phyloP scores from a whole-genome alignment of 2,888 invertebrate species.

The Pammene aurita region DNA sequence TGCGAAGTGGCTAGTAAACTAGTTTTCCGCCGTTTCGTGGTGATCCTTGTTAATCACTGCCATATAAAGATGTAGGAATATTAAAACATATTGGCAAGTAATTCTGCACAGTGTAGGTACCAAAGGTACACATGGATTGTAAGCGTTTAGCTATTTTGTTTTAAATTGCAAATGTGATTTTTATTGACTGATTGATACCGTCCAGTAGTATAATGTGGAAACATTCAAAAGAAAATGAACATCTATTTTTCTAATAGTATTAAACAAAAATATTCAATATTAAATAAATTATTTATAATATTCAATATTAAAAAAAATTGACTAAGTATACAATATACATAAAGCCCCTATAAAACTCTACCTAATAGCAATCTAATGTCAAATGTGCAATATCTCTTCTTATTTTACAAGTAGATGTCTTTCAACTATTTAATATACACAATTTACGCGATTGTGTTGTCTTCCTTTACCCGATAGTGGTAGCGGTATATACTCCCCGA shows the following conservation, averaged over 20 bases:
- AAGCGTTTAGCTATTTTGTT: conserved; percentile 19
- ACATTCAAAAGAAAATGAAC: conserved; percentile 43
- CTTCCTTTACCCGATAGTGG: conserved; percentile 64
- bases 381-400: conserved; percentile 2
- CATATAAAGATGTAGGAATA: conserved; percentile 44
- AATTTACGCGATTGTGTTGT: conserved; percentile 54
- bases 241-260: conserved; percentile 58
- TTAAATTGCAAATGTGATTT: conserved; percentile 47
- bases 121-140: conserved; percentile 30
- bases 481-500: too few relatives aligned
- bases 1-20: conserved; percentile 61
- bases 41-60: conserved; percentile 52
- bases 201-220: conserved; percentile 49
- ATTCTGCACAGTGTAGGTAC: conserved; percentile 35
- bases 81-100: conserved; percentile 12
- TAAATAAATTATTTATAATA: conserved; percentile 25
- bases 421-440: not conserved
- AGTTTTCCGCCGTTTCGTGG: conserved; percentile 13
- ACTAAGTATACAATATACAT: conserved; percentile 5
- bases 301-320: too few relatives aligned
- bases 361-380: not conserved
- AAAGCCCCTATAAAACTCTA: not conserved
- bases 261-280: conserved; percentile 43
- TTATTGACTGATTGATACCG: conserved; percentile 57
- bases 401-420: conserved; percentile 17